phyloP scores from a whole-genome alignment of 2,888 invertebrate genomes.

The Diarsia mendica region DNA sequence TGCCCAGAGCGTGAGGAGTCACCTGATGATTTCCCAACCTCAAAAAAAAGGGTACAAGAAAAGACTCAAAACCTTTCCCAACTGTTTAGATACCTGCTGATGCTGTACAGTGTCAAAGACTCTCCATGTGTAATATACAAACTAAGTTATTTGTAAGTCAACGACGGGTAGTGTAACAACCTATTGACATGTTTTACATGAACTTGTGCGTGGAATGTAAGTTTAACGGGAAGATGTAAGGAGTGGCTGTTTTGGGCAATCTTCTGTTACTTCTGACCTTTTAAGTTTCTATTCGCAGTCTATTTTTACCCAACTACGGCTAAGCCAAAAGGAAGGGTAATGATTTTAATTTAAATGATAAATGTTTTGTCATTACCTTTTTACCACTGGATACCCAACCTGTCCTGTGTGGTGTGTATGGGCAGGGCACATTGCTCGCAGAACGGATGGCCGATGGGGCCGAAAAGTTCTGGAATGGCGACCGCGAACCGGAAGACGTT shows the following conservation, averaged over 20 bases:
- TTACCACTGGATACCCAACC: too few species aligned
- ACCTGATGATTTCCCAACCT: too few species aligned
- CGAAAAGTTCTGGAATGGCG: too few species aligned
- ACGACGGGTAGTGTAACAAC: not conserved
- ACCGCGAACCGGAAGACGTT: too few species aligned
- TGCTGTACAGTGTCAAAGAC: not conserved
- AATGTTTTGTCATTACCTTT: not conserved
- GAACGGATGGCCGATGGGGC: too few species aligned
- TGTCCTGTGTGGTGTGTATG: too few species aligned
- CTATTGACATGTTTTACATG: not conserved
- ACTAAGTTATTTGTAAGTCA: not conserved
- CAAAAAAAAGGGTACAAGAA: not conserved
- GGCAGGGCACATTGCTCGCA: too few species aligned
- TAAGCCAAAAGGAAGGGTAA: too few species aligned
- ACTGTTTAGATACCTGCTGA: not conserved
- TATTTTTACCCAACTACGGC: too few species aligned
- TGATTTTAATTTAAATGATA: too few species aligned
- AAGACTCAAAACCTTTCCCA: not conserved
- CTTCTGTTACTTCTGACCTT: conserved; percentile 5
- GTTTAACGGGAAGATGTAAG: not conserved
- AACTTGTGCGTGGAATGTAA: not conserved
- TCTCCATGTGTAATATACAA: not conserved
- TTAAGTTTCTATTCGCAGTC: not conserved
- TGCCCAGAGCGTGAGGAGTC: too few species aligned
- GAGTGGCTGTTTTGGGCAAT: not conserved